These are phyloP conservation scores for Anabas testudineus DNA, from an alignment of 2,797 vertebrate species.

Conservation along the genomic window DNA sequence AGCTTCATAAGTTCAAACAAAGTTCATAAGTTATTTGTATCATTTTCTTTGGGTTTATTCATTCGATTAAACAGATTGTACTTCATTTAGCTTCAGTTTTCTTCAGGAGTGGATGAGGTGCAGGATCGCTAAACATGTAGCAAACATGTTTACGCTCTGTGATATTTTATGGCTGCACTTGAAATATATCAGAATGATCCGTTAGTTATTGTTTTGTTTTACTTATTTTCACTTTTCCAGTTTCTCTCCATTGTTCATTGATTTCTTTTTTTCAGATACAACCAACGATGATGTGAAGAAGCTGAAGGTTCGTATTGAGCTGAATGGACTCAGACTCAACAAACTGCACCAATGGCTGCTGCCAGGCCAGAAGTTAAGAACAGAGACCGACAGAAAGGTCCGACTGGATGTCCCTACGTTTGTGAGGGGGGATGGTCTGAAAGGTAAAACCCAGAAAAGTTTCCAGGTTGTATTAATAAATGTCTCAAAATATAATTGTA, in stretches of 20 bases:
- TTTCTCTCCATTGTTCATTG: background rate
- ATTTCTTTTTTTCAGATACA: slow-evolving; percentile 74
- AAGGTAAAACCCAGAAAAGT: slow-evolving; percentile 80
- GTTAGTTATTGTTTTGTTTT: too few species aligned
- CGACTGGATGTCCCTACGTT: slow-evolving; percentile 85
- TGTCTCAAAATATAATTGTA: too few species aligned
- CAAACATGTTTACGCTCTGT: too few species aligned
- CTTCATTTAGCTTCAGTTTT: too few species aligned
- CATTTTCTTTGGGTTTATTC: too few species aligned
- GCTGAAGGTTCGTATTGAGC: slow-evolving; percentile 96
- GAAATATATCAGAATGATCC: too few species aligned
- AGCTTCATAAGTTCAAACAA: too few species aligned
- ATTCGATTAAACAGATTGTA: too few species aligned
- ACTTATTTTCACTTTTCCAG: background rate
- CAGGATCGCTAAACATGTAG: too few species aligned
- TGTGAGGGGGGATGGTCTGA: slow-evolving; percentile 83
- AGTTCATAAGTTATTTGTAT: too few species aligned
- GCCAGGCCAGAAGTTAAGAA: slow-evolving; percentile 81
- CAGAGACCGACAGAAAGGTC: slow-evolving; percentile 78
- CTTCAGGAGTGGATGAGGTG: too few species aligned
- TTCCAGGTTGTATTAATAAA: background rate
- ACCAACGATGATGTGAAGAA: slow-evolving; percentile 92
- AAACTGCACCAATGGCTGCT: slow-evolving; percentile 90
- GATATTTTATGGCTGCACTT: too few species aligned
- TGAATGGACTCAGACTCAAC: slow-evolving; percentile 94